Evolutionary conservation across 35 echinoderm and acorn worm genomes (phyloP).

Genomic region (Anneissia japonica): DNA sequence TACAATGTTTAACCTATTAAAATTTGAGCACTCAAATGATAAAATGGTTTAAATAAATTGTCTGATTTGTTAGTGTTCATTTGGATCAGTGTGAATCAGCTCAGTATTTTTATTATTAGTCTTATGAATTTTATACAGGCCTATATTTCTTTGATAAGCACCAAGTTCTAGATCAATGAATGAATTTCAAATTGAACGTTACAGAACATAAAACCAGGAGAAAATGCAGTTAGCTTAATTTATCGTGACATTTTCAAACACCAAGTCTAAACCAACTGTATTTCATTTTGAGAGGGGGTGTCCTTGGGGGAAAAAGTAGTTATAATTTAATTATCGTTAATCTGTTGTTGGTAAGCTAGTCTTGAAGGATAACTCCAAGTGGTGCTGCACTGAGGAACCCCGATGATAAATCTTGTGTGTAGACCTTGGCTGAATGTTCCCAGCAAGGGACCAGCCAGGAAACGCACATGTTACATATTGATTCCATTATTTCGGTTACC

Average conservation of each 20-base stretch:
- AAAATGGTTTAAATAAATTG: too few species aligned
- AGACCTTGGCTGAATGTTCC: constrained; percentile 1
- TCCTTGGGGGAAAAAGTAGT: background rate
- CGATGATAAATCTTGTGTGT: background rate
- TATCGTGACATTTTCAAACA: background rate
- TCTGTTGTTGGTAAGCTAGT: background rate
- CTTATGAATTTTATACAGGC: too few species aligned
- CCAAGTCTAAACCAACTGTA: background rate
- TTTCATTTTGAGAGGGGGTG: background rate
- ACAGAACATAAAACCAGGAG: background rate
- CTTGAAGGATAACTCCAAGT: background rate
- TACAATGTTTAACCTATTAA: too few species aligned
- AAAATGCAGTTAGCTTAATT: background rate
- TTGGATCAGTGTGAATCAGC: too few species aligned
- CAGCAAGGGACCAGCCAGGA: background rate
- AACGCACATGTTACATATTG: background rate
- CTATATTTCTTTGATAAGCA: too few species aligned
- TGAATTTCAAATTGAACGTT: background rate
- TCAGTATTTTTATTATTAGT: too few species aligned
- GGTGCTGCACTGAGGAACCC: background rate
- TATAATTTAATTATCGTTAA: background rate
- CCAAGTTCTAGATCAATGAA: too few species aligned
- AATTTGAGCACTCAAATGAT: too few species aligned
- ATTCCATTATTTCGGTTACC: background rate
- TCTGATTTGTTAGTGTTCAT: too few species aligned